phyloP scores from a whole-genome alignment of 2,888 invertebrate species.

The Spisula solida region DNA sequence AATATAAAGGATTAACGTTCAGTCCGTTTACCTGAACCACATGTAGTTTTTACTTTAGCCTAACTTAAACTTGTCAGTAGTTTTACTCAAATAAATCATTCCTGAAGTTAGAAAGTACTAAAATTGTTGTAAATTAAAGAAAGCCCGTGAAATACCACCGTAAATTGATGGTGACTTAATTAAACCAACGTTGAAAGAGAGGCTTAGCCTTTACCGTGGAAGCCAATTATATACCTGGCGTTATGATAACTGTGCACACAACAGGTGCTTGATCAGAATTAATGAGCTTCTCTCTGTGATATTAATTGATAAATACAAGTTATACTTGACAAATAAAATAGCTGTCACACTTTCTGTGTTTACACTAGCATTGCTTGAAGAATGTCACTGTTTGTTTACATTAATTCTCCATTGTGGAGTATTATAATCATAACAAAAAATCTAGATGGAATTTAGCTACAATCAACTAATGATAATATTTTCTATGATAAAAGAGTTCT shows the following conservation, averaged over 20 bases:
- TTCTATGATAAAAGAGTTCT: not conserved
- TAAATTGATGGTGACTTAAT: not conserved
- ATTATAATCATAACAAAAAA: not conserved
- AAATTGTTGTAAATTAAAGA: not conserved
- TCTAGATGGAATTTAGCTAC: not conserved
- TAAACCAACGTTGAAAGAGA: not conserved
- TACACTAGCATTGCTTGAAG: conserved; percentile 34
- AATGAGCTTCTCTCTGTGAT: conserved; percentile 47
- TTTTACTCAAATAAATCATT: not conserved
- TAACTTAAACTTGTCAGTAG: no score
- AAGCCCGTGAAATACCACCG: not conserved
- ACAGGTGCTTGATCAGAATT: conserved; percentile 57
- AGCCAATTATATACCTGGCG: conserved; percentile 52
- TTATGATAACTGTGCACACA: conserved; percentile 33
- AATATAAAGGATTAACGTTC: no score
- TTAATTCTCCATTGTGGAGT: not conserved
- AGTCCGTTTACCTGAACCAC: no score
- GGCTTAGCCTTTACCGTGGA: not conserved
- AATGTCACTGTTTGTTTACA: conserved; percentile 43
- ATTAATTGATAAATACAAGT: conserved; percentile 56
- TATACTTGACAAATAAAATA: conserved; percentile 50
- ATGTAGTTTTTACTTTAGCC: no score
- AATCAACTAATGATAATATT: not conserved
- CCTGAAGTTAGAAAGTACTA: not conserved
- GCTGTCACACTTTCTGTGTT: conserved; percentile 61